Conservation (phyloP, 2,113 vertebrate genomes). For the Toxotes chatareus region DNA sequence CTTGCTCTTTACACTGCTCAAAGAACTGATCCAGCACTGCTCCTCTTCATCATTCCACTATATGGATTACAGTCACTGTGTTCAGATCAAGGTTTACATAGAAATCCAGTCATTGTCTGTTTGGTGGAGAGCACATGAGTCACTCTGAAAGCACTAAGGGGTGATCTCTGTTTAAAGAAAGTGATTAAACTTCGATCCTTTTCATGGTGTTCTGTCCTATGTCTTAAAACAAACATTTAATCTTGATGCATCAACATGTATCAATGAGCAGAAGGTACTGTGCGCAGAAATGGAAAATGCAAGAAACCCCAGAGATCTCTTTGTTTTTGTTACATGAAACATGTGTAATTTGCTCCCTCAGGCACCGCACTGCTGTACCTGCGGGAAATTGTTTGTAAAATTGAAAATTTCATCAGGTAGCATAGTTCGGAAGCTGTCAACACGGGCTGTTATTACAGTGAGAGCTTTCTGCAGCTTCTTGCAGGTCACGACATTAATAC, state of each 20-base stretch:
- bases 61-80: conserved; percentile 1
- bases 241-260: not conserved
- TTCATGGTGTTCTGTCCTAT: not conserved
- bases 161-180: not conserved
- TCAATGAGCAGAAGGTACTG: not conserved
- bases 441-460: not conserved
- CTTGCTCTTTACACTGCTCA: not conserved
- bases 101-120: not conserved
- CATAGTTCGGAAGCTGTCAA: conserved; percentile 23
- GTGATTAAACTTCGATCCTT: not conserved
- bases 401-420: conserved; percentile 6
- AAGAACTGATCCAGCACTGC: not conserved
- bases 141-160: not conserved
- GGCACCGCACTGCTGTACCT: not conserved
- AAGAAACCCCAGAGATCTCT: not conserved
- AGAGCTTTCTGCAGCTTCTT: conserved; percentile 26
- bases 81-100: not conserved
- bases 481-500: conserved; percentile 25
- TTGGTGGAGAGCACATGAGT: not conserved
- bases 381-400: conserved; percentile 13
- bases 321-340: not conserved
- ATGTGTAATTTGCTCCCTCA: not conserved
- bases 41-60: not conserved
- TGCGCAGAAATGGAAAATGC: not conserved
- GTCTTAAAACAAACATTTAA: not conserved